Evolutionary conservation across 2,797 vertebrate species (phyloP).

Genomic region (Falco biarmicus): DNA sequence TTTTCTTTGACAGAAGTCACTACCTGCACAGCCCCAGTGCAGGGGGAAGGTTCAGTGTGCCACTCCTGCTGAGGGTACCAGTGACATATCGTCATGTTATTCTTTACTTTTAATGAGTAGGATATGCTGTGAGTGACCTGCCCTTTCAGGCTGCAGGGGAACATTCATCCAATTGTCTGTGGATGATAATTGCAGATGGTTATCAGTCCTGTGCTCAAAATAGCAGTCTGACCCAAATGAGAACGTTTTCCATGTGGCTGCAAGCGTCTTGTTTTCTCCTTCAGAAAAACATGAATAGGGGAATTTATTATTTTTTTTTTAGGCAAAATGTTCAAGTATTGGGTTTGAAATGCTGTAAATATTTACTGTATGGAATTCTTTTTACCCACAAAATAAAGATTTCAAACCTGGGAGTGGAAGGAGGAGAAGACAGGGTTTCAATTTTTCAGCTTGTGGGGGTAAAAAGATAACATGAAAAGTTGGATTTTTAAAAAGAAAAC

Average conservation of each 20-base stretch:
- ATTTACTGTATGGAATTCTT: not conserved
- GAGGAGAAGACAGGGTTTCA: not conserved
- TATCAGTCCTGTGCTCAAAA: slow-evolving; percentile 8
- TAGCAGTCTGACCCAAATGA: not conserved
- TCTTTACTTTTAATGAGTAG: not conserved
- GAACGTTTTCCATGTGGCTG: not conserved
- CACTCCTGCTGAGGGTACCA: not conserved
- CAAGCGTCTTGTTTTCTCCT: not conserved
- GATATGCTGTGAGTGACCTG: not conserved
- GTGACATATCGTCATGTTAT: not conserved
- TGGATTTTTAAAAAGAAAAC: not conserved
- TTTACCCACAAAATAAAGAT: not conserved
- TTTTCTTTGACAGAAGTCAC: not conserved
- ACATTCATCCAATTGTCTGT: not conserved
- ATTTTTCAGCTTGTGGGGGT: not conserved
- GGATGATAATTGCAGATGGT: not conserved
- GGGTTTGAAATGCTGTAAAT: not conserved
- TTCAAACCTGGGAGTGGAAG: not conserved
- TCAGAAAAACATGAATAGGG: not conserved
- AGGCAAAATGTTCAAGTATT: not conserved
- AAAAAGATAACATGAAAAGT: not conserved
- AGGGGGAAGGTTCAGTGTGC: not conserved
- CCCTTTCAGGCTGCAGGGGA: not conserved
- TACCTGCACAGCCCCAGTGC: not conserved
- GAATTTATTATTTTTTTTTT: not conserved